Evolutionary conservation across 2,888 invertebrate genomes (phyloP).

Genomic region (Drosophila macrospina): DNA sequence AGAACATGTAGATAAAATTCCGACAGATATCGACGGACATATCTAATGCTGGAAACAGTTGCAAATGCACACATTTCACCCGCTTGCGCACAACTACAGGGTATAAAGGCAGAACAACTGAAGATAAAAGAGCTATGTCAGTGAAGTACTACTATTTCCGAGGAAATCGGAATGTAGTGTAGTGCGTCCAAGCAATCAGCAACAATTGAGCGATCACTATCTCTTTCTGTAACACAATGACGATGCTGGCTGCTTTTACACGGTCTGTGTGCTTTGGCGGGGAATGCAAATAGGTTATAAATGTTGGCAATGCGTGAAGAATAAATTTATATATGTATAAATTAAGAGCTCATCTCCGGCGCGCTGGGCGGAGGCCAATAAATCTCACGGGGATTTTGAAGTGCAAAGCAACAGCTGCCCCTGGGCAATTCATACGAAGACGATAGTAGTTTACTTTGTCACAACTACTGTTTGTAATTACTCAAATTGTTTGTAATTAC

Average conservation of each 20-base stretch:
- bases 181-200: not conserved
- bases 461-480: conserved; percentile 9
- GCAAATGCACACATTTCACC: conserved; percentile 3
- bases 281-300: conserved; percentile 40
- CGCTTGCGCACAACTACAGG: conserved; percentile 8
- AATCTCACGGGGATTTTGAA: conserved; percentile 72
- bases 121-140: not conserved
- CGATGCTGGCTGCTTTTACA: not conserved
- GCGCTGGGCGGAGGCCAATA: conserved; percentile 34
- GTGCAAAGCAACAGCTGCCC: not conserved
- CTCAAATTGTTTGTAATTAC: not conserved
- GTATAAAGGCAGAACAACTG: not conserved
- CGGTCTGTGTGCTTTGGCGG: conserved; percentile 27
- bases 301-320: conserved; percentile 67
- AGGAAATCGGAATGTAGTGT: conserved; percentile 22
- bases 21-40: not conserved
- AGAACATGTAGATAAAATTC: not conserved
- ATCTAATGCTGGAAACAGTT: not conserved
- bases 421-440: conserved; percentile 5
- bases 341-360: conserved; percentile 37
- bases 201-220: conserved; percentile 19
- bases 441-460: conserved; percentile 3
- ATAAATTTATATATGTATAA: conserved; percentile 67
- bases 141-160: conserved; percentile 28
- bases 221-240: conserved; percentile 25